These are phyloP conservation scores for Ophioderma brevispina DNA, from an alignment of 35 echinoderm and acorn worm genomes.

Conservation along the genomic window DNA sequence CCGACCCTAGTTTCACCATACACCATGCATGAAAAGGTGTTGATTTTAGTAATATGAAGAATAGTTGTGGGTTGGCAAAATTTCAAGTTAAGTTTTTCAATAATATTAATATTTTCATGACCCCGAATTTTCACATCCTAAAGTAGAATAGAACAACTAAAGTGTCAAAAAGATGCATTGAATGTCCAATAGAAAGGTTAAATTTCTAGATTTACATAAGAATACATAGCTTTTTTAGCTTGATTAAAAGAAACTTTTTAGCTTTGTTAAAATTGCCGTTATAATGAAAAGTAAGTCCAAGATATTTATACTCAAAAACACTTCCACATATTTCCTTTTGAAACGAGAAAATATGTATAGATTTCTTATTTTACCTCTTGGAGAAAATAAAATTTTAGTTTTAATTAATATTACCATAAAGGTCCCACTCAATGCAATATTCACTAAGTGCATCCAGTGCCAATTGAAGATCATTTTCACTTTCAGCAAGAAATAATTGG, in stretches of 20 bases:
- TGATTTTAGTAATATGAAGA: too few relatives aligned
- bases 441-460: neutral
- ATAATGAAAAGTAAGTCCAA: neutral
- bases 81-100: conserved; percentile 29
- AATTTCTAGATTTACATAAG: neutral
- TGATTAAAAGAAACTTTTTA: conserved; percentile 26
- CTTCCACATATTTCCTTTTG: neutral
- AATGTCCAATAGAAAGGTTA: neutral
- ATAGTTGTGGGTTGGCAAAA: too few relatives aligned
- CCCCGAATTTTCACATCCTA: neutral
- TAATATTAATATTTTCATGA: neutral
- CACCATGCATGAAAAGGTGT: too few relatives aligned
- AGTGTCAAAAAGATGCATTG: neutral
- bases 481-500: neutral
- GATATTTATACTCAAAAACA: conserved; percentile 11
- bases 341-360: neutral
- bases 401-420: conserved; percentile 5
- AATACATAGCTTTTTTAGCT: conserved; percentile 8
- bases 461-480: conserved; percentile 4
- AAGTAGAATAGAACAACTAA: conserved; percentile 16
- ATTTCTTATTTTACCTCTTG: conserved; percentile 9
- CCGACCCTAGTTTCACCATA: too few relatives aligned
- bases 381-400: conserved; percentile 10
- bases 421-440: neutral
- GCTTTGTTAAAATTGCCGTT: too few relatives aligned